Evolutionary conservation across 2,888 invertebrate genomes (phyloP).

Genomic region (Bhutanitis thaidina): DNA sequence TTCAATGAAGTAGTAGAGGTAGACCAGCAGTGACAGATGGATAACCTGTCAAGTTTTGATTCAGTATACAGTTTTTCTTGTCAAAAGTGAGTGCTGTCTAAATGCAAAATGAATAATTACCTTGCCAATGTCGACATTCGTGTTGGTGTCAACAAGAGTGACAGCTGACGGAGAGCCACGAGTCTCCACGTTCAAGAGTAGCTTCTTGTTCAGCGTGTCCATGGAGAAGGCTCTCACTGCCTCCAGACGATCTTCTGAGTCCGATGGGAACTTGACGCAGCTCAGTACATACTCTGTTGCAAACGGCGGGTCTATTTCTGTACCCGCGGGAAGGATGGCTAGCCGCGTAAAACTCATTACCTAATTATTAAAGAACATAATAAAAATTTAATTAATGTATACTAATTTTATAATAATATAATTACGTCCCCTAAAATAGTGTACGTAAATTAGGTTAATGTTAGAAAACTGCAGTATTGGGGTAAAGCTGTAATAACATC

Average conservation of each 20-base stretch:
- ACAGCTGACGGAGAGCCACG: conserved; percentile 80
- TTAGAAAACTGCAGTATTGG: no score
- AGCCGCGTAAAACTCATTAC: conserved; percentile 83
- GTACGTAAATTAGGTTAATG: no score
- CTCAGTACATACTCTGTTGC: conserved; percentile 94
- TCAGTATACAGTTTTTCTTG: no score
- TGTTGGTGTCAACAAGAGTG: conserved; percentile 71
- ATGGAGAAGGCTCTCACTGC: conserved; percentile 84
- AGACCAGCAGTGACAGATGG: no score
- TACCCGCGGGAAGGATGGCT: conserved; percentile 89
- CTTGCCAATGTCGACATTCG: conserved; percentile 75
- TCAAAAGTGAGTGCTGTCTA: no score
- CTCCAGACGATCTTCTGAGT: conserved; percentile 90
- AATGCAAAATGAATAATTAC: no score
- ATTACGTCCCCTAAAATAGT: no score
- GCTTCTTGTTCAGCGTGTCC: conserved; percentile 85
- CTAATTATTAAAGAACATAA: conserved; percentile 38
- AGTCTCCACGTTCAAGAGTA: conserved; percentile 92
- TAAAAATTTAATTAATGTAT: no score
- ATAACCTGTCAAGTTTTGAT: no score
- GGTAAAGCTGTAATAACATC: no score
- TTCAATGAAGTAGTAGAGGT: no score
- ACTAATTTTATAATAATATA: no score
- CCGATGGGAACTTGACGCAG: conserved; percentile 90
- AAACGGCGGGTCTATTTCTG: conserved; percentile 85